Evolutionary conservation across 2,888 invertebrate genomes (phyloP).

Genomic region (Myopa tessellatipennis): DNA sequence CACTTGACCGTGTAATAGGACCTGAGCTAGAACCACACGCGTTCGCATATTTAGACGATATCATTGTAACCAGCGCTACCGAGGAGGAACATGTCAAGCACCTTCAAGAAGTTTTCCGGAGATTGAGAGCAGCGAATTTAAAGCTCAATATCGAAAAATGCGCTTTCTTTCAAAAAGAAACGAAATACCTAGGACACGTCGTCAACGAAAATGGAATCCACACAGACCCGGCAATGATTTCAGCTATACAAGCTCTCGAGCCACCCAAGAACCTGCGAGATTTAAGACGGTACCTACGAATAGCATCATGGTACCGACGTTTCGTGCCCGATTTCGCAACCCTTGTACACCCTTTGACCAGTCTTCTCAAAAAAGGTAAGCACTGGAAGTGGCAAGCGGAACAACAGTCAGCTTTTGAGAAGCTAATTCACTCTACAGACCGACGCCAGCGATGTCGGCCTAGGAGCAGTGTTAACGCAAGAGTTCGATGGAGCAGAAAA

Average conservation of each 20-base stretch:
- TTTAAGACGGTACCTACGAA: neutral
- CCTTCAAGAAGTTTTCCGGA: neutral
- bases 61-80: conserved; percentile 21
- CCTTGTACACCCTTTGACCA: neutral
- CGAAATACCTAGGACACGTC: conserved; percentile 13
- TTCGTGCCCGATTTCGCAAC: neutral
- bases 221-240: conserved; percentile 27
- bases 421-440: conserved; percentile 39
- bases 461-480: conserved; percentile 39
- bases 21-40: conserved; percentile 26
- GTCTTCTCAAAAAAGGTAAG: conserved; percentile 20
- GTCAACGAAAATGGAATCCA: conserved; percentile 20
- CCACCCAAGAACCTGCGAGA: conserved; percentile 21
- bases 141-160: conserved; percentile 7
- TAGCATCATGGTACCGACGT: neutral
- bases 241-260: neutral
- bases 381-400: conserved; percentile 22
- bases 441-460: conserved; percentile 33
- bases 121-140: conserved; percentile 16
- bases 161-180: conserved; percentile 5
- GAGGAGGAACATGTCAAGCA: conserved; percentile 24
- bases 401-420: conserved; percentile 19
- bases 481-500: conserved; percentile 8
- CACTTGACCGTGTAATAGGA: conserved; percentile 24
- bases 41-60: conserved; percentile 26